These are phyloP conservation scores for Macrobrachium nipponense DNA, from an alignment of 1,140 invertebrate species.

Conservation along the genomic window DNA sequence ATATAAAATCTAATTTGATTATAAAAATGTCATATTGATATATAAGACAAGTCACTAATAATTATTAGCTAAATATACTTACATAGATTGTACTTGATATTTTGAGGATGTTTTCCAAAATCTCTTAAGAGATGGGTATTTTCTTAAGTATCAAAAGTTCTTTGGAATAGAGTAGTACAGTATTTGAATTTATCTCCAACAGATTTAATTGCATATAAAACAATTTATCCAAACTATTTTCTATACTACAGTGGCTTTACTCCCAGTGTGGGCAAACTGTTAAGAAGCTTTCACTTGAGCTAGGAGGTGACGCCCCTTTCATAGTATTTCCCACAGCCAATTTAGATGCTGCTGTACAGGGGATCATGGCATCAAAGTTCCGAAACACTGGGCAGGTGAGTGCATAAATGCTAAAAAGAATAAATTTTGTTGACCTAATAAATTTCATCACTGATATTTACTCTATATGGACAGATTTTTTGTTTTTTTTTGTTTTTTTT, in stretches of 20 bases:
- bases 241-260: conserved; percentile 70
- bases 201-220: neutral
- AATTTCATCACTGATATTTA: neutral
- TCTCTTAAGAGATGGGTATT: no score
- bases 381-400: conserved; percentile 83
- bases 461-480: conserved; percentile 64
- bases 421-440: conserved; percentile 1
- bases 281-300: conserved; percentile 74
- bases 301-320: conserved; percentile 77
- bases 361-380: conserved; percentile 94
- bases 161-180: no score
- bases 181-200: no score
- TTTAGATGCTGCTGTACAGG: conserved; percentile 86
- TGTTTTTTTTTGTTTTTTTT: no score
- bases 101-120: no score
- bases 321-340: conserved; percentile 81
- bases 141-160: no score
- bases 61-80: no score
- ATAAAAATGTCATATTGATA: no score
- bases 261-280: conserved; percentile 71
- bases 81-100: no score
- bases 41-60: no score
- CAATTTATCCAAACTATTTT: neutral
- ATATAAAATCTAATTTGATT: no score
- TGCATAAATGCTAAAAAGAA: conserved; percentile 65